These are phyloP conservation scores for Epizoanthus stellaris DNA, from an alignment of 92 coral and sea anemone genomes.

Conservation along the genomic window DNA sequence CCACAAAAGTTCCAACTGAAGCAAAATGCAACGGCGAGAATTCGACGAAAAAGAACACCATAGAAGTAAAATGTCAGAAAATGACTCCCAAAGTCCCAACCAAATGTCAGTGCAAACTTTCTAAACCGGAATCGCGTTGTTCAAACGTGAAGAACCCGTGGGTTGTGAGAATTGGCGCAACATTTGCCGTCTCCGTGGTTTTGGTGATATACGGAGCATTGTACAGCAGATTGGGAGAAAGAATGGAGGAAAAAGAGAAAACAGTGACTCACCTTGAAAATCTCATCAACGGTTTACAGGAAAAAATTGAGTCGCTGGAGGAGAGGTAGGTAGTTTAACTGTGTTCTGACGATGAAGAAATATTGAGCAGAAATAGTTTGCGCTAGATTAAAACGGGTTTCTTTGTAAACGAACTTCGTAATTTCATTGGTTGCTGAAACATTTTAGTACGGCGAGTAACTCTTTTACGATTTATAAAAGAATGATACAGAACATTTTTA, in stretches of 20 bases:
- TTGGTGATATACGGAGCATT: slow-evolving; percentile 33
- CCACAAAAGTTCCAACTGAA: slow-evolving; percentile 44
- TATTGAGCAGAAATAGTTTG: background rate
- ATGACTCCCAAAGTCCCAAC: slow-evolving; percentile 18
- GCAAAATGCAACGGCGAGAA: slow-evolving; percentile 21
- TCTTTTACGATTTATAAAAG: too few species aligned
- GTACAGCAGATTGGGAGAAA: slow-evolving; percentile 32
- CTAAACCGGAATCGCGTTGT: slow-evolving; percentile 21
- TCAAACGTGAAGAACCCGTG: slow-evolving; percentile 26
- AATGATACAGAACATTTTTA: too few species aligned
- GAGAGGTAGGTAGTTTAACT: slow-evolving; percentile 11
- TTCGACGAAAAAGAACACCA: slow-evolving; percentile 10
- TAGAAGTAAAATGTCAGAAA: slow-evolving; percentile 25
- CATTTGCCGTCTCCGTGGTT: slow-evolving; percentile 24
- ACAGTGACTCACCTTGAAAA: slow-evolving; percentile 27
- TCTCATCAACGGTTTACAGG: slow-evolving; percentile 30
- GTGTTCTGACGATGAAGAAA: background rate
- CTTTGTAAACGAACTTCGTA: too few species aligned
- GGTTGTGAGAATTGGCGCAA: slow-evolving; percentile 8
- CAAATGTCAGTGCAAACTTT: slow-evolving; percentile 19
- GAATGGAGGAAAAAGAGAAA: slow-evolving; percentile 19
- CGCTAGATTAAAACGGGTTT: background rate
- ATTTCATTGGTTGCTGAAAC: too few species aligned
- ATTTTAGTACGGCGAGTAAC: too few species aligned
- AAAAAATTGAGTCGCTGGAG: slow-evolving; percentile 21